Conservation (phyloP, 2,797 vertebrate genomes). For the Mus spretus region DNA sequence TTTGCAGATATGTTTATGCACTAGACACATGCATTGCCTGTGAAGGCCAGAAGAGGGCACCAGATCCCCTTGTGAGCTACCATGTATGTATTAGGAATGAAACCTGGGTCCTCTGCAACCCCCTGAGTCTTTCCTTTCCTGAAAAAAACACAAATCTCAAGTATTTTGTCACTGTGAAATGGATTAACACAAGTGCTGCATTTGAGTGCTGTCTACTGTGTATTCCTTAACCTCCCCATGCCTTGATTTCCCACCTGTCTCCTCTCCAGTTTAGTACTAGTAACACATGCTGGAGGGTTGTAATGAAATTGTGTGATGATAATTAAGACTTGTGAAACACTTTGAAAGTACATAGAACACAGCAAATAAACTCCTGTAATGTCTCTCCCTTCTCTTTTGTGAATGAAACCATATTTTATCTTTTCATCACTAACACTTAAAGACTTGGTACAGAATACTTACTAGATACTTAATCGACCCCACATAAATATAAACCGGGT, state of each 20-base stretch:
- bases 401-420: conserved; percentile 33
- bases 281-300: background rate
- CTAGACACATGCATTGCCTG: background rate
- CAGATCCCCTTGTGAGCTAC: background rate
- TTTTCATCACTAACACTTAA: background rate
- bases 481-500: conserved; percentile 28
- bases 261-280: conserved; percentile 1
- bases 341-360: background rate
- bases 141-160: background rate
- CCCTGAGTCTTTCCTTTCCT: background rate
- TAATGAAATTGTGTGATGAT: conserved; percentile 11
- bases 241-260: conserved; percentile 44
- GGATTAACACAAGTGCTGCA: background rate
- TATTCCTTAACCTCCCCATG: background rate
- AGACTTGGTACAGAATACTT: conserved; percentile 44
- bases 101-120: background rate
- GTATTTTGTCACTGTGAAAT: background rate
- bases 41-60: background rate
- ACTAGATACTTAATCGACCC: conserved; percentile 1
- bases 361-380: background rate
- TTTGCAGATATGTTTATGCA: background rate
- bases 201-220: background rate
- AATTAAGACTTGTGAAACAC: conserved; percentile 10
- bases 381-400: conserved; percentile 38
- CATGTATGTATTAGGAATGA: background rate